Evolutionary conservation across 2,113 vertebrate species (phyloP).

Genomic region (Pitta sordida): DNA sequence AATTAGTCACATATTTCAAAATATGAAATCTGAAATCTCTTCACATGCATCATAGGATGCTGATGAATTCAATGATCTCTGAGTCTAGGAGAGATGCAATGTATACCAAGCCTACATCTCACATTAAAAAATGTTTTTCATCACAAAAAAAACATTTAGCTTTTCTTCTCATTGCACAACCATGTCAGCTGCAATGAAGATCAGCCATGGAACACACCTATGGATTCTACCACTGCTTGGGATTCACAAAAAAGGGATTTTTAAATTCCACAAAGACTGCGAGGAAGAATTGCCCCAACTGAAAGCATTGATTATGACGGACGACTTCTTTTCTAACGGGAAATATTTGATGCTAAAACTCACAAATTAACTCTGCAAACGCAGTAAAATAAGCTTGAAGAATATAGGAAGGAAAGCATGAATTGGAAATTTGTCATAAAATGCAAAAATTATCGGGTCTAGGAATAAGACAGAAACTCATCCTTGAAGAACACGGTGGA

Average conservation of each 20-base stretch:
- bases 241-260: neutral
- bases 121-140: neutral
- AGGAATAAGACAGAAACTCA: neutral
- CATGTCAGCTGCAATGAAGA: neutral
- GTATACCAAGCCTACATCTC: neutral
- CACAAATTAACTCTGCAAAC: neutral
- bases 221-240: neutral
- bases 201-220: neutral
- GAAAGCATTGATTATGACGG: neutral
- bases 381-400: neutral
- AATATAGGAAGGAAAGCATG: neutral
- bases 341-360: neutral
- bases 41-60: neutral
- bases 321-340: neutral
- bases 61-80: neutral
- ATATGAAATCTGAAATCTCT: neutral
- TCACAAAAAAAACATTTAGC: neutral
- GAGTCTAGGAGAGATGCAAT: neutral
- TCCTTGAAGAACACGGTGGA: neutral
- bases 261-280: neutral
- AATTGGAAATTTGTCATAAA: neutral
- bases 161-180: neutral
- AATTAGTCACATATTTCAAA: neutral
- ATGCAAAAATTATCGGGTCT: neutral
- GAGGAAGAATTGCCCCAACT: neutral